Evolutionary conservation across 2,113 vertebrate genomes (phyloP), one percentile per base, ranked within the genome.

Genomic region (Gopherus evgoodei): DNA sequence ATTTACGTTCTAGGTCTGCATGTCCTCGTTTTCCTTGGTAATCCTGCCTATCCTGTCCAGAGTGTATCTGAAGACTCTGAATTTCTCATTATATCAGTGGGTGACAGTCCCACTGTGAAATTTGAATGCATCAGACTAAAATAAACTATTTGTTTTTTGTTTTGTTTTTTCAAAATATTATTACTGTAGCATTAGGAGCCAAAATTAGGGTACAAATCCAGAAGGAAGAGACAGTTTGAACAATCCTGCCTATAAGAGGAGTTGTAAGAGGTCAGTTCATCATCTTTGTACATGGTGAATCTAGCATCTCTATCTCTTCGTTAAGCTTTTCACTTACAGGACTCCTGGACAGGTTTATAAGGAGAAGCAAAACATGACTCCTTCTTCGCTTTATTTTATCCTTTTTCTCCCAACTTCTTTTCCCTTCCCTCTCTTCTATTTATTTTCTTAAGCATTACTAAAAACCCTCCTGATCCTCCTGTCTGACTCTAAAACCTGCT

Each of bases 11-110:
- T 82, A 57, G 19, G 69, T 27, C 52, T 85, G 1, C 0, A 22
- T 52, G 50, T 54, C 38, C 29, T 83, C 4, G 0, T 57, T 52
- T 52, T 27, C 79, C n/a, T 44, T 56, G 38, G 31, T 59, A 50
- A 35, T 0, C 35, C 22, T 57, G 54, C 14, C 1, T 0, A 38
- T 79, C 35, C 53, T 86, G n/a, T 29, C 44, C 25, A 47, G 12
- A 78, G 42, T 27, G 57, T 10, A 0, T 76, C 29, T 35, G 86
- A 81, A 22, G 19, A 3, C 6, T 59, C 57, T 27, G 27, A 0
- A 0, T 31, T 92, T 0, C 1, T 49, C 1, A 0, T 27, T 53
- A 5, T 49, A 5, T 2, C 22, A 13, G 52, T 65, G 12, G 4
- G 54, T 27, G 54, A 4, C 5, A 78, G 75, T 27, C 42, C 44